These are phyloP conservation scores for Carabus problematicus DNA, from an alignment of 2,888 invertebrate genomes.

Conservation along the genomic window DNA sequence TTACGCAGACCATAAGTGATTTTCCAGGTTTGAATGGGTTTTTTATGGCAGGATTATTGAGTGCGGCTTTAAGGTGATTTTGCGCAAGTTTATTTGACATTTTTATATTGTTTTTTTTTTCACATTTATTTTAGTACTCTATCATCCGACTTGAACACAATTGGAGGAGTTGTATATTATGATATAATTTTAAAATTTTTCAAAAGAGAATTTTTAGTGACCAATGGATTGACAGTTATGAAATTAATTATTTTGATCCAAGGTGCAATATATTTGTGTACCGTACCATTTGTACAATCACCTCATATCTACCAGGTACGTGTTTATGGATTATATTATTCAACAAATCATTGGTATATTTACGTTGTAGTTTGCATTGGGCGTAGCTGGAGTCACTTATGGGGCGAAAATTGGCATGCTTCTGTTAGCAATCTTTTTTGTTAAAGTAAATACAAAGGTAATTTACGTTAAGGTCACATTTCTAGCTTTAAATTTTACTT, in stretches of 20 bases:
- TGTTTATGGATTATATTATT: no score
- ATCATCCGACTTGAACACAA: conserved; percentile 34
- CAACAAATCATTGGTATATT: no score
- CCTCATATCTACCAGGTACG: conserved; percentile 34
- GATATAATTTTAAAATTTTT: conserved; percentile 26
- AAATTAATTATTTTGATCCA: conserved; percentile 27
- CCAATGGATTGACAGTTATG: conserved; percentile 17
- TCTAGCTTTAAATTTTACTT: no score
- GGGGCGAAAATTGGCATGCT: conserved; percentile 35
- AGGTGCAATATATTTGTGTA: conserved; percentile 24
- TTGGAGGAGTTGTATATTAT: conserved; percentile 33
- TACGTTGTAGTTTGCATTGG: conserved; percentile 12
- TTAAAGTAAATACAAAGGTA: conserved; percentile 34
- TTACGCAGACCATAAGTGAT: conserved; percentile 7
- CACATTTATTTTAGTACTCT: conserved; percentile 22
- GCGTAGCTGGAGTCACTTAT: conserved; percentile 15
- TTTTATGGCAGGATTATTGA: conserved; percentile 30
- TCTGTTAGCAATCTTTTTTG: conserved; percentile 26
- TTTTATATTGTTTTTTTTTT: background rate
- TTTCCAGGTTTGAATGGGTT: conserved; percentile 28
- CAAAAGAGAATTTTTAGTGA: conserved; percentile 17
- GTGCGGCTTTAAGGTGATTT: conserved; percentile 31
- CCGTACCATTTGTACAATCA: conserved; percentile 20
- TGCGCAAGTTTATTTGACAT: background rate
- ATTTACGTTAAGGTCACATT: no score